Evolutionary conservation across 2,888 invertebrate genomes (phyloP), one percentile per base, ranked within the genome.

Genomic region (Poecilus cupreus): DNA sequence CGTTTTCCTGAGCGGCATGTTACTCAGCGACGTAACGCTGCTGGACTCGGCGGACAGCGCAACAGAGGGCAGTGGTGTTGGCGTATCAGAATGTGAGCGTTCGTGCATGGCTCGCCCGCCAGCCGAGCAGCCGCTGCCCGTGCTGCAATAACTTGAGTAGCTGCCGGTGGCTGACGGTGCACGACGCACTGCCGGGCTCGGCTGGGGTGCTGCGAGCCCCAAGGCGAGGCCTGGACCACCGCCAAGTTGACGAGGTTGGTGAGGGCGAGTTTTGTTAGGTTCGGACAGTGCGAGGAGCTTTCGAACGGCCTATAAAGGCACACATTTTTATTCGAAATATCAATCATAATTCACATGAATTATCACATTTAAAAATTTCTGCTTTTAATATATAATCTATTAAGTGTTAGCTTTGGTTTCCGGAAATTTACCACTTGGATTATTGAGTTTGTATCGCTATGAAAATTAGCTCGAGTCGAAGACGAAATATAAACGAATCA

Each of bases 31-130:
- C 78, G 97, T 96, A 83, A 98, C 97, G 88, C 97, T 97, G 89
- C 97, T 97, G 89, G 97, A 97, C 90, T 98, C 98, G 37, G 96
- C 96, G 80, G 96, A 97, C 82, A 98, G 91, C 89, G 97, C 96
- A 76, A 98, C 97, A 10, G 95, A 94, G 72, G 95, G 95, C 85
- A 96, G 90, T 75, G 95, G 94, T 72, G 95, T 95, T 18, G 95
- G 96, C 68, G 96, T 96, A 88, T 97, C 97, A 24, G 96, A 96
- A 89, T 97, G 96, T 32, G 96, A 96, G 83, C 97, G 92, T 89
- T 97, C 97, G 88, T 97, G 97, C 88, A 95, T 94, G 64, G 94
- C 91, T 68, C 94, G 91, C 39, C 90, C 90, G 49, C 90, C 90
- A 81, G 85, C 83, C 26, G 87, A 86, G 57, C 89, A 88, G 60